Conservation (phyloP, 2,113 vertebrate genomes). For the Danionella cerebrum region DNA sequence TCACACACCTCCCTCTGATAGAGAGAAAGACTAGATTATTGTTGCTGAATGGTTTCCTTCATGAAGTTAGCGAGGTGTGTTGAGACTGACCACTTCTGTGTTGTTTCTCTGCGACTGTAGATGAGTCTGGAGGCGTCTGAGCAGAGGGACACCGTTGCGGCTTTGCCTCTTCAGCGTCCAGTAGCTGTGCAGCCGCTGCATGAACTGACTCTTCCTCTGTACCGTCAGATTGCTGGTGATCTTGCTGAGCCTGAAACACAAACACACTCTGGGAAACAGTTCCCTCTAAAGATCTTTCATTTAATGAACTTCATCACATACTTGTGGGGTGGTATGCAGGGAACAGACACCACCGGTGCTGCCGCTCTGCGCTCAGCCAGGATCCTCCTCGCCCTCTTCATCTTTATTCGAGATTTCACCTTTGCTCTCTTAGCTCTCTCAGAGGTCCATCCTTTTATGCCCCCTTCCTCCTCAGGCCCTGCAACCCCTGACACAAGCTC, state of each 20-base stretch:
- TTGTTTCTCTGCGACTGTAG: slow-evolving; percentile 94
- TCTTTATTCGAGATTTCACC: slow-evolving; percentile 94
- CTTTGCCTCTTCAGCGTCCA: slow-evolving; percentile 98
- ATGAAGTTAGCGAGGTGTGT: too few relatives aligned
- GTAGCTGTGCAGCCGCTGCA: slow-evolving; percentile 97
- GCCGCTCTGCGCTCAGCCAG: slow-evolving; percentile 92
- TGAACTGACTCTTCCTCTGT: slow-evolving; percentile 96
- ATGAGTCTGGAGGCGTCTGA: slow-evolving; percentile 93
- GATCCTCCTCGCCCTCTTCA: slow-evolving; percentile 96
- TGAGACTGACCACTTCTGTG: slow-evolving; percentile 62
- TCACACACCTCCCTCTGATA: slow-evolving; percentile 46
- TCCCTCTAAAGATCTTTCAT: too few relatives aligned
- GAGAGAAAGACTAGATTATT: too few relatives aligned
- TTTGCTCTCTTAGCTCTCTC: slow-evolving; percentile 95
- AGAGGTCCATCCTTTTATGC: slow-evolving; percentile 93
- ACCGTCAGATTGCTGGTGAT: slow-evolving; percentile 94
- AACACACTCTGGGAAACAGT: not conserved
- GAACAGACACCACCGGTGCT: slow-evolving; percentile 90
- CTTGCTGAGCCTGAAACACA: slow-evolving; percentile 80
- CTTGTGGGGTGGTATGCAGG: slow-evolving; percentile 96
- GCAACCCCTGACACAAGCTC: slow-evolving; percentile 77
- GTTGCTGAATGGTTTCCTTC: too few relatives aligned
- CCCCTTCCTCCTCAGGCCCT: slow-evolving; percentile 88
- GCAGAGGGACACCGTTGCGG: slow-evolving; percentile 89
- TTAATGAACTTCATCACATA: too few relatives aligned